Percentiles rank a stretch among this genome's conserved stretches.
These are phyloP conservation scores for Peromyscus aztecus DNA, from an alignment of 2,797 vertebrate species.

Conservation along the genomic window DNA sequence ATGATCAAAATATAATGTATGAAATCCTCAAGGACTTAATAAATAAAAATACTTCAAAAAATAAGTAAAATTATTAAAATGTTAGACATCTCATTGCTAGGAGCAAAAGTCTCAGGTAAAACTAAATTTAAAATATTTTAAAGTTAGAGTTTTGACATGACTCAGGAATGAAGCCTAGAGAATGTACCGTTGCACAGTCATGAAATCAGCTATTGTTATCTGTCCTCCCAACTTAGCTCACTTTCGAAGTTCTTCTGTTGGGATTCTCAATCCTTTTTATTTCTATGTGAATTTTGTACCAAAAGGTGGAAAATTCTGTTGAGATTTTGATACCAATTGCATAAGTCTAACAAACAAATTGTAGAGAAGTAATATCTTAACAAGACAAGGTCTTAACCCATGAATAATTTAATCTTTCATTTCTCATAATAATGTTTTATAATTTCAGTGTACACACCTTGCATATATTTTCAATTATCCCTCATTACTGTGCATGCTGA, in stretches of 20 bases:
- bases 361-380: background rate
- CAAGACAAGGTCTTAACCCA: background rate
- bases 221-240: background rate
- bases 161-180: background rate
- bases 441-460: background rate
- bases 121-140: slow-evolving; percentile 37
- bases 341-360: background rate
- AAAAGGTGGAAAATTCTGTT: background rate
- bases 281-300: background rate
- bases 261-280: background rate
- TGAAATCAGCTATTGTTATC: background rate
- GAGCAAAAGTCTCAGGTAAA: background rate
- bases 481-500: background rate
- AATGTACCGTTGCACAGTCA: background rate
- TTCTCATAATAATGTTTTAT: background rate
- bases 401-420: background rate
- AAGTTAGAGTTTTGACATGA: slow-evolving; percentile 2
- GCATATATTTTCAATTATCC: background rate
- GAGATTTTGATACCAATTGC: background rate
- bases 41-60: background rate
- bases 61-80: background rate
- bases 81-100: slow-evolving; percentile 3
- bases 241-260: background rate
- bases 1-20: background rate
- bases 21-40: background rate